A percentile compares a stretch with the other conserved stretches of the same genome.
phyloP scores from a whole-genome alignment of 1,140 invertebrate genomes.

The Metopolophium dirhodum region DNA sequence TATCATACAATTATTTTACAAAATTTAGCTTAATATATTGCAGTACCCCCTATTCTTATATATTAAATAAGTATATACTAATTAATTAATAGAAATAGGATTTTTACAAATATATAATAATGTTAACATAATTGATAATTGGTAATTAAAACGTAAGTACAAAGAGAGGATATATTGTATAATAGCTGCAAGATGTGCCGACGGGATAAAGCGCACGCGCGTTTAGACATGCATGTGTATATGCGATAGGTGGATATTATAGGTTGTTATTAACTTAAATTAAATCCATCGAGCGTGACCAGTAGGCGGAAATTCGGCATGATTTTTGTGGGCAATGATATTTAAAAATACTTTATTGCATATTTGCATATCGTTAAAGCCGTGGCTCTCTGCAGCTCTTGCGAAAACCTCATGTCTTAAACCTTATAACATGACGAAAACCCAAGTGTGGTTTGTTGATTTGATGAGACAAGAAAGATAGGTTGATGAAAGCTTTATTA shows the following conservation, averaged over 20 bases:
- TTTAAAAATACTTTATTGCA: not conserved
- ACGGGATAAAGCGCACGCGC: not conserved
- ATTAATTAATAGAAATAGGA: too few species aligned
- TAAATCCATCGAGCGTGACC: not conserved
- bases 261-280: not conserved
- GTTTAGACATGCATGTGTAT: not conserved
- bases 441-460: too few species aligned
- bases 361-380: not conserved
- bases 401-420: not conserved
- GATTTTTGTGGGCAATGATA: not conserved
- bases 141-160: too few species aligned
- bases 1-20: too few species aligned
- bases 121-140: too few species aligned
- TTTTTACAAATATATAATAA: too few species aligned
- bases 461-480: not conserved
- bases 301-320: not conserved
- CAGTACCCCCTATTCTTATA: too few species aligned
- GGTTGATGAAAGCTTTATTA: not conserved
- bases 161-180: too few species aligned
- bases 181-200: not conserved
- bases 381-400: not conserved
- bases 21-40: too few species aligned
- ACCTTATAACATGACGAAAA: not conserved
- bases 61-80: too few species aligned
- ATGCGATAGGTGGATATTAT: not conserved